Evolutionary conservation across 1,140 invertebrate species (phyloP).

Genomic region (Calephelis nemesis): DNA sequence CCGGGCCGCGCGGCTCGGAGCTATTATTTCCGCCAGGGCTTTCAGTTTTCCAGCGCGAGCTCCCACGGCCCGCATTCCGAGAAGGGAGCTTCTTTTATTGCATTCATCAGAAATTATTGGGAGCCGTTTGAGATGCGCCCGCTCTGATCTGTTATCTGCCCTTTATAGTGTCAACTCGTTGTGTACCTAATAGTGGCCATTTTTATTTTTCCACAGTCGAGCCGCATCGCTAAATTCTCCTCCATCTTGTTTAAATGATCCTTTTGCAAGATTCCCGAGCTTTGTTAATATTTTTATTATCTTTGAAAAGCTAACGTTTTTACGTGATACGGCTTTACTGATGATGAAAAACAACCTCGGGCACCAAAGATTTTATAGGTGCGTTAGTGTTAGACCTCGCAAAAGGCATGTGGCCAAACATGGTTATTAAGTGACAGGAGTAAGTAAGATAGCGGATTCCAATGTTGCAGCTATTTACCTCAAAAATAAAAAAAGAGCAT

Average conservation of each 20-base stretch:
- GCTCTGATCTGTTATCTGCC: constrained; percentile 42
- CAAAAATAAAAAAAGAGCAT: too few relatives aligned
- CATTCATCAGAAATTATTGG: constrained; percentile 31
- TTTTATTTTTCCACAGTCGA: constrained; percentile 32
- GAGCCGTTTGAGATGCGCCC: constrained; percentile 29
- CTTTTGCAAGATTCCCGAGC: constrained; percentile 6
- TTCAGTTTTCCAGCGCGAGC: constrained; percentile 18
- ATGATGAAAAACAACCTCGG: too few relatives aligned
- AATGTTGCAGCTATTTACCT: too few relatives aligned
- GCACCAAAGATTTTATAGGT: too few relatives aligned
- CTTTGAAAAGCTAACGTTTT: too few relatives aligned
- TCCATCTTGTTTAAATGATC: constrained; percentile 5
- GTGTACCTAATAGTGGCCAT: constrained; percentile 39
- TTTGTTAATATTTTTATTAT: constrained; percentile 11
- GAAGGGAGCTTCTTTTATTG: constrained; percentile 36
- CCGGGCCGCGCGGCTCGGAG: neutral
- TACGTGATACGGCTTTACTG: too few relatives aligned
- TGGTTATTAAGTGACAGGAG: too few relatives aligned
- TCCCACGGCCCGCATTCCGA: constrained; percentile 40
- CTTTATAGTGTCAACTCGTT: constrained; percentile 44
- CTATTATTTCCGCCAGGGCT: constrained; percentile 8
- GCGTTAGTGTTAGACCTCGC: too few relatives aligned
- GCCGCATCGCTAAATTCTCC: constrained; percentile 23
- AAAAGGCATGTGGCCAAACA: too few relatives aligned
- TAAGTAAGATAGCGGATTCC: too few relatives aligned